A percentile compares a stretch with the other conserved stretches of the same genome.
phyloP scores from a whole-genome alignment of 2,888 invertebrate genomes.

The Actias luna region DNA sequence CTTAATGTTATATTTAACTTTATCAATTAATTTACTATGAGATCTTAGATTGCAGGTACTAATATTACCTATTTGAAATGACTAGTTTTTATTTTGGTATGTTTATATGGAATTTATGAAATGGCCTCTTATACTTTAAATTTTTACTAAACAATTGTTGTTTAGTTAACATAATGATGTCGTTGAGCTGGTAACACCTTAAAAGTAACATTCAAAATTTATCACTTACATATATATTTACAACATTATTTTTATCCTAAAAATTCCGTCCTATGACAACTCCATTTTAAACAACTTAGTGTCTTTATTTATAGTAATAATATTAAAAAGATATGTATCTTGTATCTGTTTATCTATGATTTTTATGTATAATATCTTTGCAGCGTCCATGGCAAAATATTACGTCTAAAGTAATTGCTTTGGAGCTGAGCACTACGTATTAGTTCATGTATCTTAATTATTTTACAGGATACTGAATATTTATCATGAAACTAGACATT shows the following conservation, averaged over 20 bases:
- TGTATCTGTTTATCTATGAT: too few species aligned
- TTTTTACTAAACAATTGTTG: constrained; percentile 56
- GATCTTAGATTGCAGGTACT: constrained; percentile 29
- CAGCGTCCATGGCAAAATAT: too few species aligned
- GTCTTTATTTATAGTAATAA: too few species aligned
- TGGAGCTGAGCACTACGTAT: too few species aligned
- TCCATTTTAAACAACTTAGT: constrained; percentile 30
- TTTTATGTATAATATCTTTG: too few species aligned
- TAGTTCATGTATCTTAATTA: too few species aligned
- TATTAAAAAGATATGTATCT: too few species aligned
- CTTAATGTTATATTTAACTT: constrained; percentile 36
- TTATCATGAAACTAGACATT: too few species aligned
- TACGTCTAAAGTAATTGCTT: too few species aligned
- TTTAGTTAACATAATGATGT: constrained; percentile 64
- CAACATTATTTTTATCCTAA: neutral
- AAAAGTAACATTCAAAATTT: constrained; percentile 68
- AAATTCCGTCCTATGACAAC: constrained; percentile 39
- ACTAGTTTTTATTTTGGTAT: constrained; percentile 45
- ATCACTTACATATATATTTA: constrained; percentile 54
- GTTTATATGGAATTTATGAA: constrained; percentile 24
- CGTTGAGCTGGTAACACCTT: constrained; percentile 76
- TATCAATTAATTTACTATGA: constrained; percentile 44
- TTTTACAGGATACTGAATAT: too few species aligned
- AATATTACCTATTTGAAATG: constrained; percentile 31
- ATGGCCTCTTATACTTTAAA: constrained; percentile 55